These are phyloP conservation scores for Mactra quadrangularis DNA, from an alignment of 1,140 invertebrate genomes.

Conservation along the genomic window DNA sequence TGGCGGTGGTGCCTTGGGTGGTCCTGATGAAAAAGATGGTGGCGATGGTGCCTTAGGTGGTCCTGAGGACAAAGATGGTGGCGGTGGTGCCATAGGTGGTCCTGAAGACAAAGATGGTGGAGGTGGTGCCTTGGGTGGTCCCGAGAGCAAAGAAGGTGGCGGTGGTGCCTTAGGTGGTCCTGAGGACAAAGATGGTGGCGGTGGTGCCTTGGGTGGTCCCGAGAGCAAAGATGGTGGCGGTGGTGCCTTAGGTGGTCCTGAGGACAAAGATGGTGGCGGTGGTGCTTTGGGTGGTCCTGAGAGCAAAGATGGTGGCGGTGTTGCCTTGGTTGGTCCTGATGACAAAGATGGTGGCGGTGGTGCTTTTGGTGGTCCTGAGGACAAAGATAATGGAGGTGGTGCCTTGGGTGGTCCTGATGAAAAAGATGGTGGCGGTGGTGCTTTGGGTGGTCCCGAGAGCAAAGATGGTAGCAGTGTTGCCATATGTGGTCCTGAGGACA, in stretches of 20 bases:
- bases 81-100: not conserved
- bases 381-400: not conserved
- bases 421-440: slow-evolving; percentile 16
- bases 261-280: not conserved
- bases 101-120: not conserved
- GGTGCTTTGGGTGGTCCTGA: not conserved
- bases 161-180: not conserved
- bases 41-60: not conserved
- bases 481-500: too few species aligned
- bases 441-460: not conserved
- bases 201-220: not conserved
- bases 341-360: not conserved
- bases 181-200: not conserved
- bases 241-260: not conserved
- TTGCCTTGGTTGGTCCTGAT: not conserved
- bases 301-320: not conserved
- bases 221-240: not conserved
- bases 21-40: too few species aligned
- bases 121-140: not conserved
- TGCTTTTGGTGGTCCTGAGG: not conserved
- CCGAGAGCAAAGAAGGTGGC: too few species aligned
- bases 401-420: not conserved
- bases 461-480: not conserved
- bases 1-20: not conserved
- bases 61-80: not conserved